Conservation (phyloP, 2,888 invertebrate genomes). For the Pandemis cinnamomeana region DNA sequence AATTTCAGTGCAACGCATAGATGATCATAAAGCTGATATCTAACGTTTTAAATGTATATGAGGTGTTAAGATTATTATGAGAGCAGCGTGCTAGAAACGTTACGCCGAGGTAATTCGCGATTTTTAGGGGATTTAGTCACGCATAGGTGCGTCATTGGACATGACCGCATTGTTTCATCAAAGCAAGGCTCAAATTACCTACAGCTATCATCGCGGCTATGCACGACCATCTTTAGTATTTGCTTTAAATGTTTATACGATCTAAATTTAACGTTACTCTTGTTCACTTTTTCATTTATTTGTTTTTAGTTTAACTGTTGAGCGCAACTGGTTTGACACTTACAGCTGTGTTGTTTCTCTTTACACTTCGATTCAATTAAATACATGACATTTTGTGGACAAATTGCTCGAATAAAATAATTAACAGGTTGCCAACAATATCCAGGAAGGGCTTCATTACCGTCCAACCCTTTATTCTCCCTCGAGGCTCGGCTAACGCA, state of each 20-base stretch:
- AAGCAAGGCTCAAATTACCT: conserved; percentile 7
- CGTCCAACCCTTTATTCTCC: conserved; percentile 61
- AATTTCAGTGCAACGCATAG: conserved; percentile 19
- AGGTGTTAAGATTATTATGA: conserved; percentile 5
- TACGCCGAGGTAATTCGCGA: conserved; percentile 10
- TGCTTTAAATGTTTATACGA: neutral
- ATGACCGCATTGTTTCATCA: conserved; percentile 10
- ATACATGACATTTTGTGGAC: conserved; percentile 39
- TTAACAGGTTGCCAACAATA: conserved; percentile 60
- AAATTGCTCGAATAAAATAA: conserved; percentile 55
- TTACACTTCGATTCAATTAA: conserved; percentile 27
- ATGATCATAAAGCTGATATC: neutral
- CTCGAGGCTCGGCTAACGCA: conserved; percentile 56
- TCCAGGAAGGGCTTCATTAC: conserved; percentile 71
- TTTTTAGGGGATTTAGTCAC: neutral
- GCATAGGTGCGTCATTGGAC: neutral
- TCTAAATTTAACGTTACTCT: neutral
- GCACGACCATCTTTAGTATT: neutral
- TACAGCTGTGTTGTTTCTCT: conserved; percentile 5
- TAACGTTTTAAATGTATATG: neutral
- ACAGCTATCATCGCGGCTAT: neutral
- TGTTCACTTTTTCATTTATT: neutral
- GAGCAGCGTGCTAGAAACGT: conserved; percentile 8
- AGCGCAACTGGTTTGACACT: conserved; percentile 1
- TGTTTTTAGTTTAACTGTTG: neutral